Evolutionary conservation across 2,888 invertebrate species (phyloP).

Genomic region (Lycocerus yunnanus): DNA sequence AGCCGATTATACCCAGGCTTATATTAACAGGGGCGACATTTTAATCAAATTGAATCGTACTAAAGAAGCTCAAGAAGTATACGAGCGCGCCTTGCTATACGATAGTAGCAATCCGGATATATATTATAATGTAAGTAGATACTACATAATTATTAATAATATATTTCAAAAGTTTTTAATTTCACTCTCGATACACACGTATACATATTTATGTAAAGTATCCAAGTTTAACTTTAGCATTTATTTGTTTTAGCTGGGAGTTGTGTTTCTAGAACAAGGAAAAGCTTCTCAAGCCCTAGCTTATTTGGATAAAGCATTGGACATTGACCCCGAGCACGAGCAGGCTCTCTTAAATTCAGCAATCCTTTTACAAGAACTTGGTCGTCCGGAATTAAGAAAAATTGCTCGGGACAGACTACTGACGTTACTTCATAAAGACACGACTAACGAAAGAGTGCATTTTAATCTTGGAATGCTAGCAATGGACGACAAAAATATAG

Average conservation of each 20-base stretch:
- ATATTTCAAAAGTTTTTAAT: background rate
- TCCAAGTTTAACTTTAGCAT: conserved; percentile 7
- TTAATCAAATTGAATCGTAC: conserved; percentile 93
- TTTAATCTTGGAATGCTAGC: conserved; percentile 96
- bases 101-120: conserved; percentile 94
- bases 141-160: too few relatives aligned
- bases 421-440: conserved; percentile 76
- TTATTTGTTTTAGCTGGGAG: conserved; percentile 74
- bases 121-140: conserved; percentile 89
- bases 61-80: conserved; percentile 92
- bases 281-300: conserved; percentile 89
- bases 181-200: conserved; percentile 5
- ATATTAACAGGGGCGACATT: conserved; percentile 96
- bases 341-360: conserved; percentile 95
- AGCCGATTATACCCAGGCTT: conserved; percentile 93
- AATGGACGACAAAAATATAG: conserved; percentile 91
- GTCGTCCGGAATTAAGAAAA: conserved; percentile 77
- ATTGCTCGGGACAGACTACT: conserved; percentile 80
- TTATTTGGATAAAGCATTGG: conserved; percentile 90
- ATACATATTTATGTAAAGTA: background rate
- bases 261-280: conserved; percentile 91
- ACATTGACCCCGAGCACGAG: conserved; percentile 92
- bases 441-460: conserved; percentile 87
- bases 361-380: conserved; percentile 88
- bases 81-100: conserved; percentile 89